Percentiles rank a stretch among this genome's conserved stretches.
phyloP scores from a whole-genome alignment of 2,113 vertebrate genomes.

The Caranx ignobilis region DNA sequence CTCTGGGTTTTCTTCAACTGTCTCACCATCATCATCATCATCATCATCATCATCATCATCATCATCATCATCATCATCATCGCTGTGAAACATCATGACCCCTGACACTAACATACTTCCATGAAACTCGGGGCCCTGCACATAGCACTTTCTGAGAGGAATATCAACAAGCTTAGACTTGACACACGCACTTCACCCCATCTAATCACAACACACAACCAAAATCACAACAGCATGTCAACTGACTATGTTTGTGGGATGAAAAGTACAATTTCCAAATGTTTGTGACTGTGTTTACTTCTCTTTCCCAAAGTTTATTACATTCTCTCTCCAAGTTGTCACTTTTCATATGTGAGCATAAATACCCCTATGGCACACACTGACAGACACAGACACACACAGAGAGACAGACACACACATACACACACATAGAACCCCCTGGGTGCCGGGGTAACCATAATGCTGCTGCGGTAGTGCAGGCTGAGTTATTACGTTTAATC shows the following conservation, averaged over 20 bases:
- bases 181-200: conserved; percentile 13
- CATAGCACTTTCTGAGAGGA: conserved; percentile 1
- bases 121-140: background rate
- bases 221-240: conserved; percentile 40
- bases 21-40: background rate
- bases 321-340: conserved; percentile 68
- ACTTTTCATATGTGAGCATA: conserved; percentile 64
- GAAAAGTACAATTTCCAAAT: conserved; percentile 19
- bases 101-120: background rate
- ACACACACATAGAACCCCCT: conserved; percentile 38
- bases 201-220: conserved; percentile 36
- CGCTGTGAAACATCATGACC: conserved; percentile 10
- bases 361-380: conserved; percentile 43
- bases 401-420: conserved; percentile 20
- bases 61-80: no score
- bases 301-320: conserved; percentile 50
- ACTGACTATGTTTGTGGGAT: conserved; percentile 14
- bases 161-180: background rate
- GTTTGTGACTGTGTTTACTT: conserved; percentile 48
- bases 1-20: conserved; percentile 17
- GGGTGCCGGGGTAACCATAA: conserved; percentile 70
- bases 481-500: conserved; percentile 81
- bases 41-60: no score
- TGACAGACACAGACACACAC: conserved; percentile 4
- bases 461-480: conserved; percentile 73